Conservation (phyloP, 2,113 vertebrate species). For the Eubucco bourcierii region DNA sequence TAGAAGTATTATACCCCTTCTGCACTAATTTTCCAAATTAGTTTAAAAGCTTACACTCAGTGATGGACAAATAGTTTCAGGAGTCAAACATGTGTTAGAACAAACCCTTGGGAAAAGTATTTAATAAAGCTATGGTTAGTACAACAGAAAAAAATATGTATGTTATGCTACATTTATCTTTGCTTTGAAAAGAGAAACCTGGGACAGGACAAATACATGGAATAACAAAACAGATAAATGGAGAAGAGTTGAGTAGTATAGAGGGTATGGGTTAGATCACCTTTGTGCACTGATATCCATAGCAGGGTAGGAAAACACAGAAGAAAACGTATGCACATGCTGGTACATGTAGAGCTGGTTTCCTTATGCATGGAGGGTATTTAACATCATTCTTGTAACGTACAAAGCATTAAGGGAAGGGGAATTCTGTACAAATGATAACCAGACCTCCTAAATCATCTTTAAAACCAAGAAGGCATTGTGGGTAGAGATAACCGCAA, state of each 20-base stretch:
- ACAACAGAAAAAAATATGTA: background rate
- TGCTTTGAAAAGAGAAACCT: background rate
- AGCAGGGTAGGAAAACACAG: background rate
- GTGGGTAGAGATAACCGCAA: background rate
- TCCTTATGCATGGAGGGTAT: background rate
- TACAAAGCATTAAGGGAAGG: background rate
- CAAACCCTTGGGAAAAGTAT: background rate
- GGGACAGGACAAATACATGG: background rate
- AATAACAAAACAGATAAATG: background rate
- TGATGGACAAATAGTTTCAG: background rate
- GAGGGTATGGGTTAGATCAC: background rate
- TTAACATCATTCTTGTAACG: background rate
- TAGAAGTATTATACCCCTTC: background rate
- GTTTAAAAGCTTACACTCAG: background rate
- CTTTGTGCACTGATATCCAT: background rate
- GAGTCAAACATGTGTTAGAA: background rate
- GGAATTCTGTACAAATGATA: background rate
- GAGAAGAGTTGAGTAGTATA: background rate
- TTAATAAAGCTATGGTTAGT: background rate
- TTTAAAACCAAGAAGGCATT: background rate
- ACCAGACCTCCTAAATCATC: background rate
- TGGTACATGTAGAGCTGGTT: background rate
- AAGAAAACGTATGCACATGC: accelerated
- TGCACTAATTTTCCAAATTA: conserved; percentile 38
- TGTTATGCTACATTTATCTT: background rate